Percentiles rank a stretch among this genome's conserved stretches.
These are phyloP conservation scores for Ceyx cyanopectus DNA, from an alignment of 2,113 vertebrate genomes.

Conservation along the genomic window DNA sequence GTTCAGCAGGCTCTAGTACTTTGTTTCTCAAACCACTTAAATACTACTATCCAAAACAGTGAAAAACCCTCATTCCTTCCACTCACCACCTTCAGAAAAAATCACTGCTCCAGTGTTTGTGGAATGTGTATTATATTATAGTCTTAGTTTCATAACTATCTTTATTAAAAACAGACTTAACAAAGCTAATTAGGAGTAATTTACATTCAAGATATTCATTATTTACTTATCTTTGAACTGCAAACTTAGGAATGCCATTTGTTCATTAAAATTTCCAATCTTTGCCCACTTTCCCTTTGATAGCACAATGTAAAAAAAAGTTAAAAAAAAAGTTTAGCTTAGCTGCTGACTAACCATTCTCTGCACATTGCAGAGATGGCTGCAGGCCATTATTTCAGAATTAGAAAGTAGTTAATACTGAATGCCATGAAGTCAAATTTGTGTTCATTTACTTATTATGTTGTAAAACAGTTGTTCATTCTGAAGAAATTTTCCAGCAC, in stretches of 20 bases:
- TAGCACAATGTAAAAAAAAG: background rate
- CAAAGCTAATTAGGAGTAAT: conserved; percentile 67
- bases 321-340: conserved; percentile 42
- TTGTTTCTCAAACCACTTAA: background rate
- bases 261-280: conserved; percentile 70
- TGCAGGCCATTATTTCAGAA: conserved; percentile 58
- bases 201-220: conserved; percentile 67
- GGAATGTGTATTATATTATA: conserved; percentile 11
- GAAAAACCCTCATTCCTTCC: background rate
- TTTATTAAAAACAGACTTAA: conserved; percentile 60
- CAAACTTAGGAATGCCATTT: conserved; percentile 66
- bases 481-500: conserved; percentile 25
- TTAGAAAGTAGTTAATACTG: conserved; percentile 61
- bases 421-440: conserved; percentile 56
- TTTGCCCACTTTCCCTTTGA: conserved; percentile 67
- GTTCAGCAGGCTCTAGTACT: background rate
- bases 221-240: conserved; percentile 74
- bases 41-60: background rate
- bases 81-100: background rate
- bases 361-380: conserved; percentile 37
- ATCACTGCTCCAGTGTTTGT: conserved; percentile 20
- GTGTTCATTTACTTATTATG: conserved; percentile 41
- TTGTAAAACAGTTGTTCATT: conserved; percentile 39
- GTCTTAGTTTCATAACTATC: conserved; percentile 53
- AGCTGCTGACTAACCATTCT: conserved; percentile 68